Conservation (phyloP, 1,140 invertebrate genomes). For the Lanistes nyassanus region DNA sequence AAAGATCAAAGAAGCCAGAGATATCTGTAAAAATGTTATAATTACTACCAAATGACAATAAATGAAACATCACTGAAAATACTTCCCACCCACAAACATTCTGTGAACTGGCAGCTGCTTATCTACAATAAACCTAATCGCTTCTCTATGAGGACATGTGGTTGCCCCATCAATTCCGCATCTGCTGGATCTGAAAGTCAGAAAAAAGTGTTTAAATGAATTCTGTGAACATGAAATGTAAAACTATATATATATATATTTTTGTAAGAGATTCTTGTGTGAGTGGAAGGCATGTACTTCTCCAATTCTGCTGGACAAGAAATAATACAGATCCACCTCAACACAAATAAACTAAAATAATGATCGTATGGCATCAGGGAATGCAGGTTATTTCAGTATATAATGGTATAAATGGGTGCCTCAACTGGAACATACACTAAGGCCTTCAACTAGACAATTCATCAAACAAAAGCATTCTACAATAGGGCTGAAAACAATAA, state of each 20-base stretch:
- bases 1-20: background rate
- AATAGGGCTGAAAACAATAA: too few relatives aligned
- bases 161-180: constrained; percentile 40
- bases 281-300: background rate
- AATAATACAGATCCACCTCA: background rate
- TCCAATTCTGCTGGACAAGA: background rate
- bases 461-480: constrained; percentile 12
- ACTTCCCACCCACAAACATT: background rate
- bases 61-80: constrained; percentile 1
- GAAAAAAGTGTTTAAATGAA: background rate
- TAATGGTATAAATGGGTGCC: background rate
- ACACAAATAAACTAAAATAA: background rate
- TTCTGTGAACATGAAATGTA: background rate
- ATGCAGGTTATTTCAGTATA: background rate
- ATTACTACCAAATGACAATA: background rate
- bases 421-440: background rate
- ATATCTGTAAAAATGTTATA: background rate
- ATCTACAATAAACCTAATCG: constrained; percentile 37
- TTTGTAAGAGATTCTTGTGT: background rate
- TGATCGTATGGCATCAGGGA: background rate
- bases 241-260: background rate
- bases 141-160: constrained; percentile 47
- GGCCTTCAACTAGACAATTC: background rate
- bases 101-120: background rate
- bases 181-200: constrained; percentile 43